phyloP scores from a whole-genome alignment of 2,797 vertebrate species.

The Geotrypetes seraphini region DNA sequence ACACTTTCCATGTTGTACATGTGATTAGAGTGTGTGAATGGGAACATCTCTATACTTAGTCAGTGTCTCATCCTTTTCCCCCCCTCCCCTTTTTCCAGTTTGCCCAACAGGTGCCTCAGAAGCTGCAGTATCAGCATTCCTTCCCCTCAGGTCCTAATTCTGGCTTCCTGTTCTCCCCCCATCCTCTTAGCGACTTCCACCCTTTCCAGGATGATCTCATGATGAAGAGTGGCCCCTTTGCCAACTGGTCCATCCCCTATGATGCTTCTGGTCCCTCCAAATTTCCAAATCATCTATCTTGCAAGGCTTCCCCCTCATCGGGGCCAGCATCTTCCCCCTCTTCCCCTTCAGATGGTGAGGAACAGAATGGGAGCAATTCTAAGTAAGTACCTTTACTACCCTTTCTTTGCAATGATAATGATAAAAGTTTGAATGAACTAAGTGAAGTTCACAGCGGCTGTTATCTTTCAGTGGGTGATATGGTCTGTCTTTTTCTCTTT shows the following conservation, averaged over 20 bases:
- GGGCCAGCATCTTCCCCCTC: constrained; percentile 64
- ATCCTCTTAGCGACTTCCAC: constrained; percentile 30
- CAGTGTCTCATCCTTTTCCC: too few relatives aligned
- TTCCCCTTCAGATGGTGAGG: constrained; percentile 79
- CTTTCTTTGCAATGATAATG: too few relatives aligned
- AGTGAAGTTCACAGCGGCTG: too few relatives aligned
- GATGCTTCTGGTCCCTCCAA: constrained; percentile 66
- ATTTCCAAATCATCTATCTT: constrained; percentile 70
- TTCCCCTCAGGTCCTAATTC: constrained; percentile 60
- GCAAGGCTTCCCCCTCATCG: constrained; percentile 51
- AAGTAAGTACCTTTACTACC: constrained; percentile 53
- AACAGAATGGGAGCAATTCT: constrained; percentile 69
- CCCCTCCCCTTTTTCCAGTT: constrained; percentile 43
- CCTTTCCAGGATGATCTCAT: constrained; percentile 70
- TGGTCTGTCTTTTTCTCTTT: constrained; percentile 7
- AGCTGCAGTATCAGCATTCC: constrained; percentile 71
- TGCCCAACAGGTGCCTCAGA: constrained; percentile 58
- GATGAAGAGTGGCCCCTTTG: constrained; percentile 66
- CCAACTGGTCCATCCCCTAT: constrained; percentile 76
- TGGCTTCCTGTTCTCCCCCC: constrained; percentile 63
- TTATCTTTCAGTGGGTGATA: too few relatives aligned
- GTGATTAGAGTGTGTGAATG: too few relatives aligned
- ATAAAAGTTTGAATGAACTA: too few relatives aligned
- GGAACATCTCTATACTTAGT: too few relatives aligned
- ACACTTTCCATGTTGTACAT: too few relatives aligned